Base-by-base conservation (phyloP, 35 echinoderm and acorn worm species). In the Strongylocentrotus purpuratus region DNA sequence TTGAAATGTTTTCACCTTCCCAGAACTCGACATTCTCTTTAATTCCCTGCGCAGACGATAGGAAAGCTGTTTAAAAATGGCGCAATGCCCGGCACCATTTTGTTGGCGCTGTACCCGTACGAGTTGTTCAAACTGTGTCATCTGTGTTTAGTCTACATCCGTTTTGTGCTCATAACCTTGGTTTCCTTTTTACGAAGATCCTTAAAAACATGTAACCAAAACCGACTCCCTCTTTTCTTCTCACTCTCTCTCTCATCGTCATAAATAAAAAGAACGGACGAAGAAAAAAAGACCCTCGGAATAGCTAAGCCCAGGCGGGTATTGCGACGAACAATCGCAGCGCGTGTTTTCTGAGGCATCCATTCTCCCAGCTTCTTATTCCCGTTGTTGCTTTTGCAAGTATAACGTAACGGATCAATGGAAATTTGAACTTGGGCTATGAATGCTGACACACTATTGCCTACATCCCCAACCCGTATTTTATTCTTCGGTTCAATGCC, bases 361-460 rank as follows among this genome's bases (percentile, higher is more conserved):
- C 32, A 45, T 89, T 89, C 87, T 89, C 11, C n/a, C 87, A 11
- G 14, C 45, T 32, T 89, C 87, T 89, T 89, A 18, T 89, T 33
- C 32, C 45, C 87, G 45, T 89, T 89, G 33, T 89, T 89, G 87
- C 87, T 89, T 89, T 89, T 89, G 65, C 87, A 46, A 89, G 87
- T 89, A 89, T 89, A 89, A 89, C 87, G 87, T 89, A 89, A 45
- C 87, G 45, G 87, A 89, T 89, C 87, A 41, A 89, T 46, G 18
- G 87, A 89, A 89, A 89, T 89, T 89, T 89, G 87, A 89, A 89
- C 87, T 89, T 46, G 87, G 15, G 15, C 33, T 9, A 15, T 46
- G 32, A 89, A 46, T 46, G 87, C 12, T 15, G 45, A 89, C 20
- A 33, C 32, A 89, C 87, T 25, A 33, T 89, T 45, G 45, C 87